Percentiles rank a stretch among this genome's conserved stretches.
Conservation (phyloP, 2,797 vertebrate species). For the Xerus rutilus region DNA sequence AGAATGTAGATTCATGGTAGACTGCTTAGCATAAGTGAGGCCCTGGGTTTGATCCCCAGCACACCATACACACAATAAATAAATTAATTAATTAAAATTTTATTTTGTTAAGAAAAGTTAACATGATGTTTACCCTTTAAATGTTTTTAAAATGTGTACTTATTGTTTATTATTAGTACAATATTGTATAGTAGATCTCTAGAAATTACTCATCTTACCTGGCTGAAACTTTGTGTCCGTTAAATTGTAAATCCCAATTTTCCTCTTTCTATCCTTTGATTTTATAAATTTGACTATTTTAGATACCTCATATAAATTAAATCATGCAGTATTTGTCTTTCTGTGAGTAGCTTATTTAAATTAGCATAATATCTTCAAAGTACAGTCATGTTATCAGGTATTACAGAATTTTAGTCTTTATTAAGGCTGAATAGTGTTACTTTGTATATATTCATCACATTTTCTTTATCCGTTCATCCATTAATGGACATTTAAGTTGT, state of each 20-base stretch:
- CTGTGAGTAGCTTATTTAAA: not conserved
- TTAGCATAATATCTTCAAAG: not conserved
- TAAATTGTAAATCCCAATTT: not conserved
- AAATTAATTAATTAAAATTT: no score
- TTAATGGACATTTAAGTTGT: not conserved
- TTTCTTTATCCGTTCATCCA: not conserved
- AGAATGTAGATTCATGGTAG: not conserved
- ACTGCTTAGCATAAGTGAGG: no score
- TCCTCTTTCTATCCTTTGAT: not conserved
- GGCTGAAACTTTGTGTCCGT: not conserved
- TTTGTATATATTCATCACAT: not conserved
- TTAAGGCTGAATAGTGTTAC: not conserved
- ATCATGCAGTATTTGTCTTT: not conserved
- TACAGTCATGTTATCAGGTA: not conserved
- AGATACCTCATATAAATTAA: not conserved
- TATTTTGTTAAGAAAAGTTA: not conserved
- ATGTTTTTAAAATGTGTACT: not conserved
- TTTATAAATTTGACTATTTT: not conserved
- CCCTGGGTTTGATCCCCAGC: no score
- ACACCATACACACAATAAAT: no score
- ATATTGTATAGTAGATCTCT: not conserved
- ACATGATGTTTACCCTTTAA: not conserved
- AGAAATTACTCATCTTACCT: not conserved
- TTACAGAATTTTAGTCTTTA: not conserved
- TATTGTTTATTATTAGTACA: not conserved